A percentile compares a stretch with the other conserved stretches of the same genome.
phyloP scores from a whole-genome alignment of 2,113 vertebrate species.

The Centropus bengalensis region DNA sequence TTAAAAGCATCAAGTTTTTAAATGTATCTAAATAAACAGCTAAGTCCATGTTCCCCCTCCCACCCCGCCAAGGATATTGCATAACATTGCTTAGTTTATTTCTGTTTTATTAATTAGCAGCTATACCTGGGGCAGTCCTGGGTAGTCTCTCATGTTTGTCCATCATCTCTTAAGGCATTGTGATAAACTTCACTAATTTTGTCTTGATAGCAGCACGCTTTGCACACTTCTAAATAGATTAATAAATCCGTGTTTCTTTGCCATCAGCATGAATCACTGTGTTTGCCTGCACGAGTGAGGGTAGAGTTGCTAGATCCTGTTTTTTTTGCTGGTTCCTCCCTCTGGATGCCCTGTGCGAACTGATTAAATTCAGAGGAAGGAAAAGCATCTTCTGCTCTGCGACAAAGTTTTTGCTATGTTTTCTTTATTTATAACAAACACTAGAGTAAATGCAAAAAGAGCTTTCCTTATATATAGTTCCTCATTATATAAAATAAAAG shows the following conservation, averaged over 20 bases:
- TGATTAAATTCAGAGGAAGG: background rate
- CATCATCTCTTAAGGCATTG: background rate
- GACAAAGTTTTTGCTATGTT: fast-evolving
- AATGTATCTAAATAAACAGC: background rate
- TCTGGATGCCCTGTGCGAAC: background rate
- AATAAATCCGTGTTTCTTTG: background rate
- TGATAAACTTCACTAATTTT: background rate
- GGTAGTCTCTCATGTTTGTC: background rate
- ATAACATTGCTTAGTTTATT: fast-evolving
- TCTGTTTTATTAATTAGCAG: background rate
- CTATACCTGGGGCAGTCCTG: background rate
- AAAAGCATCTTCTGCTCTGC: background rate
- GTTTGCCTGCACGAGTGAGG: background rate
- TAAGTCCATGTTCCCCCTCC: too few species aligned
- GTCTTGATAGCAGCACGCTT: background rate
- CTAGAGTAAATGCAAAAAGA: background rate
- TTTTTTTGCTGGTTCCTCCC: background rate
- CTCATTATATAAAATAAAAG: background rate
- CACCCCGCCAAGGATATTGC: background rate
- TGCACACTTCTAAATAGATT: background rate
- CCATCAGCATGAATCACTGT: fast-evolving
- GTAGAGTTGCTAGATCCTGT: background rate
- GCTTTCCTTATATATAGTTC: background rate
- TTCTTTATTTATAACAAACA: background rate
- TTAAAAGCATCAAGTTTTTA: background rate